Base-by-base conservation (phyloP, 2,113 vertebrate genomes). In the Oncorhynchus mykiss region DNA sequence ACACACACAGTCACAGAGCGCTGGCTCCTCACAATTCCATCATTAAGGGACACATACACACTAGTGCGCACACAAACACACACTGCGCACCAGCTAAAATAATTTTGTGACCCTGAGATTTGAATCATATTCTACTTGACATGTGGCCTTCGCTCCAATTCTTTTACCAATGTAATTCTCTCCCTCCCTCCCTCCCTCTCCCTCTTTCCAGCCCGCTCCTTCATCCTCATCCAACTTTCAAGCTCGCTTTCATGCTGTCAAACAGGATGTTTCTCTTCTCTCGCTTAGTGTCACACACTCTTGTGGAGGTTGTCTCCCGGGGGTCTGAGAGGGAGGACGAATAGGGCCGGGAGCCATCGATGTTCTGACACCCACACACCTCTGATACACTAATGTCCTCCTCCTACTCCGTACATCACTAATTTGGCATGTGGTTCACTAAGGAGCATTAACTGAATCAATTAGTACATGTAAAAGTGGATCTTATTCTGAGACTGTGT, bases 241-340 rank as follows among this genome's bases (percentile, higher is more conserved):
- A 6, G 24, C 60, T 67, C 64, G 51, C 4, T 13, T 54, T 54
- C 16, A 18, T 54, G 20, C 67, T 34, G 20, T 72, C 22, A 74
- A 29, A 64, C 31, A n/a, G 2, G 2, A 57, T 18, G 27, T 60
- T 5, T 39, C 3, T 49, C 39, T 54, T 24, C 45, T 22, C 13
- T 75, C 64, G 5, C 51, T 51, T 74, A 80, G 81, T 45, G 54
- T 81, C 67, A 65, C 78, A 62, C 72, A 79, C 39, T 9, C 8
- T 45, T 45, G 39, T 45, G 39, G 39, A 45, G 39, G 39, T 45
- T 45, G 39, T 45, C 39, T 45, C 39, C 39, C 11, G 85, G 78
- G 78, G 87, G 80, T 77, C 75, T 83, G 77, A 74, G 81, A 75
- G 75, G 79, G n/a, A 62, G 65, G 79, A 83, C 83, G 83, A 78